phyloP scores from a whole-genome alignment of 2,797 vertebrate species.

The Manis javanica region DNA sequence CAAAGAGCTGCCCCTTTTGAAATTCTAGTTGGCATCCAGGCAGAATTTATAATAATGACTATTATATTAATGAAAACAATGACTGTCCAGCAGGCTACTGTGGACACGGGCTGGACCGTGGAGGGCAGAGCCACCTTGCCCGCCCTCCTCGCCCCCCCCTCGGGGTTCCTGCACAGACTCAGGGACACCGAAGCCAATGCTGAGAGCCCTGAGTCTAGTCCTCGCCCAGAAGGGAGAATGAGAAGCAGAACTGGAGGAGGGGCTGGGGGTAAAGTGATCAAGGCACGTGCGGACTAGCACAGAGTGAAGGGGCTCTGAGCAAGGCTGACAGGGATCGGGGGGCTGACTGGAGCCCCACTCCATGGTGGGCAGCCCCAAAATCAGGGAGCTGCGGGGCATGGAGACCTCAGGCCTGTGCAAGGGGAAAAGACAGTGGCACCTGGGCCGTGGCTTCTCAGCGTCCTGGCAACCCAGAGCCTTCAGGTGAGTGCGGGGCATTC shows the following conservation, averaged over 20 bases:
- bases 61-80: rapidly evolving
- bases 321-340: not conserved
- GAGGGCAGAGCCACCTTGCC: not conserved
- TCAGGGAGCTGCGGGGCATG: not conserved
- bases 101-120: not conserved
- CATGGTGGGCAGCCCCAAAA: too few relatives aligned
- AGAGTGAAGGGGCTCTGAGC: not conserved
- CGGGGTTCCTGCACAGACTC: not conserved
- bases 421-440: not conserved
- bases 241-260: not conserved
- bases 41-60: not conserved
- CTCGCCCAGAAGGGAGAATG: not conserved
- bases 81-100: not conserved
- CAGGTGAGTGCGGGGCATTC: not conserved
- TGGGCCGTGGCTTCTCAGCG: rapidly evolving
- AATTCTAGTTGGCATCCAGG: not conserved
- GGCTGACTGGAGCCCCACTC: not conserved
- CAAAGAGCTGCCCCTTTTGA: not conserved
- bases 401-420: not conserved
- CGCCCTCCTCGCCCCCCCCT: rapidly evolving
- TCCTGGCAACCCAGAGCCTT: not conserved
- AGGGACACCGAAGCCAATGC: not conserved
- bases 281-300: not conserved
- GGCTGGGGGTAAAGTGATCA: not conserved
- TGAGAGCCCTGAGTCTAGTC: too few relatives aligned